Base-by-base conservation (phyloP, 2,888 invertebrate genomes). In the Dendrolimus pini region DNA sequence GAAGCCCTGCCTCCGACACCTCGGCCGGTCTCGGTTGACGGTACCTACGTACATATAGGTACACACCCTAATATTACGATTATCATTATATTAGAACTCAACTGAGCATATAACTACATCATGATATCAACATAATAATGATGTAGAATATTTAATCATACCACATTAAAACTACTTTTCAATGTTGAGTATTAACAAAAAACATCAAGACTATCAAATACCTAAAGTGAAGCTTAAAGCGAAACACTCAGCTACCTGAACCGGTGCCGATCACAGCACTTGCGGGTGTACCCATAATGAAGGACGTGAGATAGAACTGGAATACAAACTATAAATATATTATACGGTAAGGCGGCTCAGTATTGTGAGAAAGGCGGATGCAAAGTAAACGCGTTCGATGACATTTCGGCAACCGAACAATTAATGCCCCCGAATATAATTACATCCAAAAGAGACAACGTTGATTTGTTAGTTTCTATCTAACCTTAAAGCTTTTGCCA, bases 221-320 rank as follows among this genome's bases (percentile, higher is more conserved):
- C 85, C 85, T 88, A 88, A 87, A 87, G 85, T 88, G 84, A 85
- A 82, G 79, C 78, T 78, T 80, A 77, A 76, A 82, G 80, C 77
- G 76, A 83, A 78, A 78, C 78, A 75, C 72, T 74, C 75, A 78
- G 83, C 88, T 89, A 89, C 89, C 89, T 89, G 88, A 80, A 83
- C 79, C 83, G 82, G 80, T 81, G 83, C 75, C 79, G 79, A 76
- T 68, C 76, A 76, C 72, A 77, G 78, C 83, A 82, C 83, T 84
- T 77, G 80, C 80, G 81, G 77, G 68, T 80, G 82, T 80, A 30
- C 30, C 30, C 30, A 85, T 87, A 85, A 87, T 88, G 84, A 89
- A 89, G 87, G 85, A 83, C 84, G 82, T 71, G 67, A 78, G 76
- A 74, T 82, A 83, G 80, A 81, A 78, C 80, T 81, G 79, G 80